phyloP scores from a whole-genome alignment of 2,888 invertebrate species.

The Clistopyga incitator region DNA sequence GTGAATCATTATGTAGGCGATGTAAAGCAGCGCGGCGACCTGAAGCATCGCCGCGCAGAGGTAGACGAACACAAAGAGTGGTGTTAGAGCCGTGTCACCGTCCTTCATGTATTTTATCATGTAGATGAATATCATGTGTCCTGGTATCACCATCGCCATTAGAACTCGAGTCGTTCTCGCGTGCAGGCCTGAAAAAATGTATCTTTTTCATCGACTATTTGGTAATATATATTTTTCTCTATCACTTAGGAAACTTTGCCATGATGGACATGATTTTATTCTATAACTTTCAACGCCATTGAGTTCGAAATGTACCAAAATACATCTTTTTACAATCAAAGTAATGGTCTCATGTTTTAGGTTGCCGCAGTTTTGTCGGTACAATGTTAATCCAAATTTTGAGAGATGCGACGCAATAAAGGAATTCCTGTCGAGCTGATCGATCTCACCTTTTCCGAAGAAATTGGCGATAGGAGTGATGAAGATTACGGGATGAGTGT shows the following conservation, averaged over 20 bases:
- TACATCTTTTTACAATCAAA: too few relatives aligned
- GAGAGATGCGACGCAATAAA: not conserved
- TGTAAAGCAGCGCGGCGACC: constrained; percentile 87
- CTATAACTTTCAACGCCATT: too few relatives aligned
- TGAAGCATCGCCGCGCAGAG: constrained; percentile 88
- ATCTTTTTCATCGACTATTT: not conserved
- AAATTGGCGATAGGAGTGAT: constrained; percentile 87
- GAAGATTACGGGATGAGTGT: constrained; percentile 86
- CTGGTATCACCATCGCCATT: constrained; percentile 91
- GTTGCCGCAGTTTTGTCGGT: too few relatives aligned
- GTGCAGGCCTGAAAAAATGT: constrained; percentile 86
- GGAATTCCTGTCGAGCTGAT: not conserved
- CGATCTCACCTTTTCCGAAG: constrained; percentile 86
- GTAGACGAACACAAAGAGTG: constrained; percentile 89
- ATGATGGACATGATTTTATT: too few relatives aligned
- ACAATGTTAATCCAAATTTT: too few relatives aligned
- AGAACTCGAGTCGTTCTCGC: constrained; percentile 90
- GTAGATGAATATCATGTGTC: constrained; percentile 91
- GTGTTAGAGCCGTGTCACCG: constrained; percentile 88
- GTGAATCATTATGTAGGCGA: constrained; percentile 88
- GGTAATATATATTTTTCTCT: not conserved
- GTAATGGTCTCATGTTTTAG: too few relatives aligned
- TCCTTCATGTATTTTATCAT: constrained; percentile 89
- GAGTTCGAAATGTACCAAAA: too few relatives aligned
- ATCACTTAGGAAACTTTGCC: too few relatives aligned